Evolutionary conservation across 1,140 invertebrate genomes (phyloP).

Genomic region (Capitella teleta): DNA sequence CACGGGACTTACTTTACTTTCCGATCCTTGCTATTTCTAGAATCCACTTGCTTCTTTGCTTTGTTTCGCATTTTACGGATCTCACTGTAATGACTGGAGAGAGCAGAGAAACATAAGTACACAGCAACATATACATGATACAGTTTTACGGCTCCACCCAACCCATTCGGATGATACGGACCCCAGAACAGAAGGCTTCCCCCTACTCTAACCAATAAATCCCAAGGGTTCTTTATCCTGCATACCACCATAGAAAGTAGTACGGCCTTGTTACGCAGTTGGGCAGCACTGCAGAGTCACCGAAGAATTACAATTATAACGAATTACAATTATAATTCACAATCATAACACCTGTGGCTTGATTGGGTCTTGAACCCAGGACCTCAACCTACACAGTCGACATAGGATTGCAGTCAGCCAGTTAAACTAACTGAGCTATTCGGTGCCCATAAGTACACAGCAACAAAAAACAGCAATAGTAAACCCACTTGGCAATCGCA

Average conservation of each 20-base stretch:
- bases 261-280: background rate
- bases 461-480: conserved; percentile 15
- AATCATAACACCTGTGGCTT: too few relatives aligned
- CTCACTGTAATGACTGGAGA: conserved; percentile 57
- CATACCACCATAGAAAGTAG: background rate
- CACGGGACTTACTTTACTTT: conserved; percentile 51
- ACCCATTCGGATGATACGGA: background rate
- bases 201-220: background rate
- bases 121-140: background rate
- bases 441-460: background rate
- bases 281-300: too few relatives aligned
- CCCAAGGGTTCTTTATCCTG: background rate
- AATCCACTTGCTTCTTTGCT: conserved; percentile 81
- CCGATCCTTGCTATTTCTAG: conserved; percentile 80
- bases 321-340: too few relatives aligned
- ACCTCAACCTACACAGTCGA: too few relatives aligned
- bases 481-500: conserved; percentile 49
- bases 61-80: conserved; percentile 72
- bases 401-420: background rate
- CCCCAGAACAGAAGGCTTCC: background rate
- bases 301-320: too few relatives aligned
- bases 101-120: background rate
- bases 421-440: background rate
- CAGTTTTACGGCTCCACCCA: background rate
- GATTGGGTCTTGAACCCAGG: too few relatives aligned